Percentiles rank a stretch among this genome's conserved stretches.
phyloP scores from a whole-genome alignment of 2,888 invertebrate species.

The Eurois occulta region DNA sequence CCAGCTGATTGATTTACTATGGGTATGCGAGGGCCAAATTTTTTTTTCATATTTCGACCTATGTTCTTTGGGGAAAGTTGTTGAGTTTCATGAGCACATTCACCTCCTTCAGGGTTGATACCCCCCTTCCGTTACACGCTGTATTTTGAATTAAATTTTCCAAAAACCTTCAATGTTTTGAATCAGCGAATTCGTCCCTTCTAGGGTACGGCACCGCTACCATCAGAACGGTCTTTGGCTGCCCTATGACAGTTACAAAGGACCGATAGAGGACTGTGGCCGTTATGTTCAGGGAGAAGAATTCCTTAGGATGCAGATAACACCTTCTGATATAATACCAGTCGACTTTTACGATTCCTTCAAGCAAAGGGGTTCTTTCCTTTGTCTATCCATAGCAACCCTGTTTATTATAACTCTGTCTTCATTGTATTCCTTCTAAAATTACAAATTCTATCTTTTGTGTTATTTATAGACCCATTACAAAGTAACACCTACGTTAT shows the following conservation, averaged over 20 bases:
- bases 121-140: too few relatives aligned
- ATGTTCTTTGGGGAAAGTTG: too few relatives aligned
- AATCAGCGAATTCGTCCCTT: too few relatives aligned
- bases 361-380: slow-evolving; percentile 18
- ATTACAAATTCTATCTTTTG: slow-evolving; percentile 37
- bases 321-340: slow-evolving; percentile 14
- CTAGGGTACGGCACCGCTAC: neutral
- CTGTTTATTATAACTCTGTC: slow-evolving; percentile 16
- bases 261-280: neutral
- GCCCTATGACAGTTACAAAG: neutral
- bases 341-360: slow-evolving; percentile 28
- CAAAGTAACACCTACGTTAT: slow-evolving; percentile 41
- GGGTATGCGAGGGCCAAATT: too few relatives aligned
- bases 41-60: too few relatives aligned
- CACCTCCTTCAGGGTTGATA: too few relatives aligned
- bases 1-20: too few relatives aligned
- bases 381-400: neutral
- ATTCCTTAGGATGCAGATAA: slow-evolving; percentile 2
- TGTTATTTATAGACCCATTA: slow-evolving; percentile 48
- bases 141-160: too few relatives aligned
- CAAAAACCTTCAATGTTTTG: too few relatives aligned
- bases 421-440: slow-evolving; percentile 24
- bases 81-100: too few relatives aligned
- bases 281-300: slow-evolving; percentile 8
- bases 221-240: too few relatives aligned